Percentiles rank a stretch among this genome's conserved stretches.
phyloP scores from a whole-genome alignment of 2,888 invertebrate species.

The Sphaerolaimus hirsutus region DNA sequence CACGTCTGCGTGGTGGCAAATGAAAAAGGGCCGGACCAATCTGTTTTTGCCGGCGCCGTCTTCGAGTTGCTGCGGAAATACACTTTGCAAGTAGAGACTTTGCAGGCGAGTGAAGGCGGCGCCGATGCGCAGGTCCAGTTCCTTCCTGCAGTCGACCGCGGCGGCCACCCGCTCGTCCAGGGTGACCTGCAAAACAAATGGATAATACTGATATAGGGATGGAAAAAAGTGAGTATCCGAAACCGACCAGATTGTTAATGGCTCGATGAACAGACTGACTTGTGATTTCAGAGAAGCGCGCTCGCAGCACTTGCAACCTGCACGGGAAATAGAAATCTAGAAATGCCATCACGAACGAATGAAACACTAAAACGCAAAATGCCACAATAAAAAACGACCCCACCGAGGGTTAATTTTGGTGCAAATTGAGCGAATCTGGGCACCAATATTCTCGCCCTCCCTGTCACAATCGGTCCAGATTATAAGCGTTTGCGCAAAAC shows the following conservation, averaged over 20 bases:
- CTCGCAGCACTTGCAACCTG: slow-evolving; percentile 36
- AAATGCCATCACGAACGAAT: no score
- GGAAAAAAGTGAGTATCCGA: slow-evolving; percentile 41
- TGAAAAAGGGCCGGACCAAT: no score
- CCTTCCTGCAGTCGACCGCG: slow-evolving; percentile 54
- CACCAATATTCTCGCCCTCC: slow-evolving; percentile 96
- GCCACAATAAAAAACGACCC: no score
- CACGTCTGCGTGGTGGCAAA: no score
- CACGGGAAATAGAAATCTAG: no score
- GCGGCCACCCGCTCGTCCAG: slow-evolving; percentile 53
- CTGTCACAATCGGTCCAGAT: slow-evolving; percentile 99
- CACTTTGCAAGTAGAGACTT: slow-evolving; percentile 7
- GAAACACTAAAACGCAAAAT: no score
- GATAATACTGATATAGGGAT: slow-evolving; percentile 53
- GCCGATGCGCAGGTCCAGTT: slow-evolving; percentile 74
- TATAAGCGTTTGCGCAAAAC: slow-evolving; percentile 40
- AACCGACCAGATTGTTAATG: slow-evolving; percentile 43
- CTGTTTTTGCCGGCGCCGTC: slow-evolving; percentile 38
- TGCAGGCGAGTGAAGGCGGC: slow-evolving; percentile 89
- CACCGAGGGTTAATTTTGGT: no score
- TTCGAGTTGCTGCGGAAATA: slow-evolving; percentile 31
- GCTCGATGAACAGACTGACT: slow-evolving; percentile 53
- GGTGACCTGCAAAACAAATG: slow-evolving; percentile 35
- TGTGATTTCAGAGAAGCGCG: slow-evolving; percentile 93
- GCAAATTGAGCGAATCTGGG: no score